These are phyloP conservation scores for Rhinopomastus cyanomelas DNA, from an alignment of 2,113 vertebrate species.

Conservation along the genomic window DNA sequence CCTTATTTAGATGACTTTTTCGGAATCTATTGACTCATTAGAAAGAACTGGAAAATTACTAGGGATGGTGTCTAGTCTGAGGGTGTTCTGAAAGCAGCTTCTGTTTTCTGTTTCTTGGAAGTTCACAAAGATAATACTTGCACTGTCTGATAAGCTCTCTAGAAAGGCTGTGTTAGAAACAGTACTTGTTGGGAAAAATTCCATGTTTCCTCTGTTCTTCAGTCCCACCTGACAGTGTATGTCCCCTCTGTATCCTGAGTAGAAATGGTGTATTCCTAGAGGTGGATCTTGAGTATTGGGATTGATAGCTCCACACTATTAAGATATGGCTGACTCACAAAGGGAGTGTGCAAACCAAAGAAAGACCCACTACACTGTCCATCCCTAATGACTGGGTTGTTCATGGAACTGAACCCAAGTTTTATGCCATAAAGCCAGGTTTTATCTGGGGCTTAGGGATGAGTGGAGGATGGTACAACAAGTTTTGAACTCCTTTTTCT, in stretches of 20 bases:
- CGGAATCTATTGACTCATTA: neutral
- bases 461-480: neutral
- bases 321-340: neutral
- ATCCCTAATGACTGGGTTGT: neutral
- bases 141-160: neutral
- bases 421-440: neutral
- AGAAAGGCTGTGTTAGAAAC: neutral
- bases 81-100: neutral
- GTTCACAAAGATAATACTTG: neutral
- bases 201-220: fast-evolving
- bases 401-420: neutral
- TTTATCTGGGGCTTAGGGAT: neutral
- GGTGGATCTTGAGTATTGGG: neutral
- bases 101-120: neutral
- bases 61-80: neutral
- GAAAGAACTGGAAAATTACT: neutral
- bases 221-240: neutral
- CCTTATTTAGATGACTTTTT: neutral
- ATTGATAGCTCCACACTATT: neutral
- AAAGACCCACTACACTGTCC: neutral
- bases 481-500: neutral
- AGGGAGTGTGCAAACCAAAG: neutral
- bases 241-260: neutral
- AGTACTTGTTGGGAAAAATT: neutral
- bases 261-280: neutral